Evolutionary conservation across 2,888 invertebrate genomes (phyloP).

Genomic region (Cantharis nigra): DNA sequence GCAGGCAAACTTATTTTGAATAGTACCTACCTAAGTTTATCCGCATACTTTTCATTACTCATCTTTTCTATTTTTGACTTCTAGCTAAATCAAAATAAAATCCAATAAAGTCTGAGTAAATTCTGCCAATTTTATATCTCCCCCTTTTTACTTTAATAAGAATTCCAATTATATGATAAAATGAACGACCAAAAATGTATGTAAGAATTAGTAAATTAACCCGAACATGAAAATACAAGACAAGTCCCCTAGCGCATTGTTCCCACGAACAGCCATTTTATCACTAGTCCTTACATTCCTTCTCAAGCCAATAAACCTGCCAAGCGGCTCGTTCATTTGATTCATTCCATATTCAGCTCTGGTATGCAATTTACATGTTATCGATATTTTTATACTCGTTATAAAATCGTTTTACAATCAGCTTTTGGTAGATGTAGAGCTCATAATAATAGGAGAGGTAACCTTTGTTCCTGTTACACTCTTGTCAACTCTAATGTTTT

Average conservation of each 20-base stretch:
- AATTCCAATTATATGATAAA: neutral
- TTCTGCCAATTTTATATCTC: neutral
- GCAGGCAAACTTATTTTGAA: constrained; percentile 1
- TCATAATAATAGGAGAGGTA: constrained; percentile 41
- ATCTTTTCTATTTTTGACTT: neutral
- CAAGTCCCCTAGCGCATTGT: constrained; percentile 53
- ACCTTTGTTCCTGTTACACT: constrained; percentile 32
- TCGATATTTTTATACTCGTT: constrained; percentile 57
- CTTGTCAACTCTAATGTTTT: constrained; percentile 36
- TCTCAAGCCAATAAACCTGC: constrained; percentile 54
- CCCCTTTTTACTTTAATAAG: neutral
- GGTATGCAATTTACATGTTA: constrained; percentile 56
- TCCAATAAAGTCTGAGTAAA: neutral
- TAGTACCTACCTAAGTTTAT: neutral
- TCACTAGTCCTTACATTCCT: constrained; percentile 50
- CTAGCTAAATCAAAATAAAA: neutral
- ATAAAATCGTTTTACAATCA: constrained; percentile 55
- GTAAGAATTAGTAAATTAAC: constrained; percentile 31
- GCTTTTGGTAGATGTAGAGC: constrained; percentile 42
- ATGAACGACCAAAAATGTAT: neutral
- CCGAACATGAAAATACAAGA: constrained; percentile 48
- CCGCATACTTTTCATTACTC: neutral
- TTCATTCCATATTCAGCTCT: constrained; percentile 55
- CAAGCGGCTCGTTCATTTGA: constrained; percentile 54
- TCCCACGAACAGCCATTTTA: constrained; percentile 55